Evolutionary conservation across 1,140 invertebrate species (phyloP).

Genomic region (Metopolophium dirhodum): DNA sequence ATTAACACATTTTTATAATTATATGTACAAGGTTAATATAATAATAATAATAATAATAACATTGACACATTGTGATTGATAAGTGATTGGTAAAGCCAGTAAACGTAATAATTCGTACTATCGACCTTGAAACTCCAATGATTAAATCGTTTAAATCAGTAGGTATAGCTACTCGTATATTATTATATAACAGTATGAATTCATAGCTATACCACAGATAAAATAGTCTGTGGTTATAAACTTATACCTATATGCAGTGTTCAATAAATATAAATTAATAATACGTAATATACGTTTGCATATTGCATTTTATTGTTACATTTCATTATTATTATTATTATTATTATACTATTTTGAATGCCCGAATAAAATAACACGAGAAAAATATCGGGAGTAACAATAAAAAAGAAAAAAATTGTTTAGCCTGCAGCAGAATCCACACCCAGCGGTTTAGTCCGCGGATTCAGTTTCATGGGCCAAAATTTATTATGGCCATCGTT

Average conservation of each 20-base stretch:
- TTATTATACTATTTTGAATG: background rate
- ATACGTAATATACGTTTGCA: background rate
- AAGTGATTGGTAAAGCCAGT: background rate
- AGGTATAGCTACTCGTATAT: too few species aligned
- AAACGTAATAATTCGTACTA: background rate
- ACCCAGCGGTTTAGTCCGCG: background rate
- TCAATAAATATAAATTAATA: background rate
- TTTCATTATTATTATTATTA: background rate
- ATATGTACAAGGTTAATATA: too few species aligned
- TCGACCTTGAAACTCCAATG: too few species aligned
- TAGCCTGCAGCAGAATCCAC: background rate
- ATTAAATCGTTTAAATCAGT: too few species aligned
- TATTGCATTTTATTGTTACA: background rate
- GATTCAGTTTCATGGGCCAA: background rate
- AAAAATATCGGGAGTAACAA: background rate
- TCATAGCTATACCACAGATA: too few species aligned
- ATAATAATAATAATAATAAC: too few species aligned
- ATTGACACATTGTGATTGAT: background rate
- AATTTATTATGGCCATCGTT: conserved; percentile 38
- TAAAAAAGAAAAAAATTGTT: background rate
- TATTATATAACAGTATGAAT: too few species aligned
- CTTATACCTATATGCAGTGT: too few species aligned
- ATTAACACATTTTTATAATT: too few species aligned
- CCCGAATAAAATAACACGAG: background rate
- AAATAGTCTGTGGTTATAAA: too few species aligned